phyloP scores from a whole-genome alignment of 2,888 invertebrate genomes.

The Loripinus fragilis region DNA sequence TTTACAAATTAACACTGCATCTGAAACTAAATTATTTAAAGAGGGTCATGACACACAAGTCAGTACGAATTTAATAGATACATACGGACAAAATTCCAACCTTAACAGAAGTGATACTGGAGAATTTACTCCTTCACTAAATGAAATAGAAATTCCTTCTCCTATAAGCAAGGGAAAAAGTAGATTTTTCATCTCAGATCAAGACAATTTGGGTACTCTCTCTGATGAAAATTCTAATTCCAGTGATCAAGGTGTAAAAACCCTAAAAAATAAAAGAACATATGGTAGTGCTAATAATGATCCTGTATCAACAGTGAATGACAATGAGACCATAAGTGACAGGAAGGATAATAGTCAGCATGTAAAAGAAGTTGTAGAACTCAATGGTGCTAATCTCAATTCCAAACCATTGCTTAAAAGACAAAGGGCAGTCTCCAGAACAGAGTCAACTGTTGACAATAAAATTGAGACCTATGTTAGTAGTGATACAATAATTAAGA shows the following conservation, averaged over 20 bases:
- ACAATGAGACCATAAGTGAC: neutral
- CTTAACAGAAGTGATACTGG: constrained; percentile 30
- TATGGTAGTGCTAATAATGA: neutral
- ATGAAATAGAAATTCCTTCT: constrained; percentile 16
- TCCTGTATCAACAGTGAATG: neutral
- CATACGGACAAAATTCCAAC: neutral
- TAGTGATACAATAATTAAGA: neutral
- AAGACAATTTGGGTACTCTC: neutral
- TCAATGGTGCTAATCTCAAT: too few species aligned
- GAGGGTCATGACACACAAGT: neutral
- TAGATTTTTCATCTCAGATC: neutral
- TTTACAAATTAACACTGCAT: neutral
- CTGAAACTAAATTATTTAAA: neutral
- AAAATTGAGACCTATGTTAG: neutral
- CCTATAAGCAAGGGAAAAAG: constrained; percentile 15
- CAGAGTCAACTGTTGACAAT: neutral
- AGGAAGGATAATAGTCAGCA: neutral
- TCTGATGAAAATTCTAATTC: neutral
- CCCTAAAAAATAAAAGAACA: too few species aligned
- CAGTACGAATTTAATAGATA: neutral
- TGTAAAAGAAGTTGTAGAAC: neutral
- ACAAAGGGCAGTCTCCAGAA: neutral
- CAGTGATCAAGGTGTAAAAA: too few species aligned
- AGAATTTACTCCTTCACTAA: constrained; percentile 37
- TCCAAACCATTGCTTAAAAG: neutral